These are phyloP conservation scores for Avahi laniger DNA, from an alignment of 2,797 vertebrate genomes.

Conservation along the genomic window DNA sequence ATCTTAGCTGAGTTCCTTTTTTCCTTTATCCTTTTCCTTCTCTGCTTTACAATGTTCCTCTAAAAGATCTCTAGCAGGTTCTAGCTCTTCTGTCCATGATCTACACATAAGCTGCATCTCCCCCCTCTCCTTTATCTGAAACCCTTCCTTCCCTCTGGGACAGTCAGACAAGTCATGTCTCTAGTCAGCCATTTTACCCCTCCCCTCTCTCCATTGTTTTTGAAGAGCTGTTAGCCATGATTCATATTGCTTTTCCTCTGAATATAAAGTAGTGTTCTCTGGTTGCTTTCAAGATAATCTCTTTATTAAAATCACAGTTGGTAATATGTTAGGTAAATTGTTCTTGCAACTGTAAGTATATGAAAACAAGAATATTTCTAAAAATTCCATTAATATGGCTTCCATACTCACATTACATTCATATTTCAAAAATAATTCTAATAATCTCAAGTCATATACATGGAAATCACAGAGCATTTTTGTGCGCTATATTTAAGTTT, in stretches of 20 bases:
- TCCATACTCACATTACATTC: background rate
- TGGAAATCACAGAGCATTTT: background rate
- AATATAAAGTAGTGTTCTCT: background rate
- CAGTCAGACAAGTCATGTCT: too few relatives aligned
- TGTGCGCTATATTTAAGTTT: background rate
- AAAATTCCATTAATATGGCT: background rate
- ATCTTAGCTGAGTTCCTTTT: too few relatives aligned
- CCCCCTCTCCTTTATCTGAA: too few relatives aligned
- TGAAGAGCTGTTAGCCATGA: background rate
- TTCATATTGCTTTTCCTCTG: background rate
- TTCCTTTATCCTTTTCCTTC: too few relatives aligned
- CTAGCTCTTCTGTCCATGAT: too few relatives aligned
- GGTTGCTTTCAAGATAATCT: background rate
- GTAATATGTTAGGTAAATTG: background rate
- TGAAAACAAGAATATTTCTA: background rate
- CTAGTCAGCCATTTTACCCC: too few relatives aligned
- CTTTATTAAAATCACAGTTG: background rate
- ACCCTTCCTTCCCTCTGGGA: too few relatives aligned
- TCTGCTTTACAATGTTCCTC: too few relatives aligned
- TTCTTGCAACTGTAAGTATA: background rate
- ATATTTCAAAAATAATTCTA: background rate
- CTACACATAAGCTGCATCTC: too few relatives aligned
- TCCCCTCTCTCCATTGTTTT: background rate
- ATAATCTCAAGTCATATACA: background rate
- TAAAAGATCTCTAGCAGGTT: too few relatives aligned